phyloP scores from a whole-genome alignment of 2,797 vertebrate species.

The Sebastes vulpes region DNA sequence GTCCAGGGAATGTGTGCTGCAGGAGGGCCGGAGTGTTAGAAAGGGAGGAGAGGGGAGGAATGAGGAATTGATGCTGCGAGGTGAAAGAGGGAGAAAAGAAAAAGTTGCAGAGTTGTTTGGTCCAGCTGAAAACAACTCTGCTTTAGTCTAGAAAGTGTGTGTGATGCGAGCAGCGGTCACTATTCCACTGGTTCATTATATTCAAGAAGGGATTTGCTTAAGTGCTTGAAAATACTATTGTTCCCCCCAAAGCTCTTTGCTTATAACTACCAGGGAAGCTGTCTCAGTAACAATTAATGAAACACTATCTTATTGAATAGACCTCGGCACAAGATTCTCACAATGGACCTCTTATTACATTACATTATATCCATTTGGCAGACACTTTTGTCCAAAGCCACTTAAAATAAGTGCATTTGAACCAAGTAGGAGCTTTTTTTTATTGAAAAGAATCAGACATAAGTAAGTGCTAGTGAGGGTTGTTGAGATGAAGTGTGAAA shows the following conservation, averaged over 20 bases:
- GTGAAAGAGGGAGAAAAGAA: conserved; percentile 16
- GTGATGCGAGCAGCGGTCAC: background rate
- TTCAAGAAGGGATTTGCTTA: background rate
- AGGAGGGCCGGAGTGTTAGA: conserved; percentile 37
- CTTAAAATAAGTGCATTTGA: background rate
- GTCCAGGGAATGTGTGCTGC: conserved; percentile 79
- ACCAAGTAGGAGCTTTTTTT: background rate
- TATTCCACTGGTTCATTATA: background rate
- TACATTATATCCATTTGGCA: background rate
- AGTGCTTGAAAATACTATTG: background rate
- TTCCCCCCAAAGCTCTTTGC: background rate
- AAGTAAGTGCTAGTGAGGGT: background rate
- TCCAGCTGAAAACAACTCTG: conserved; percentile 11
- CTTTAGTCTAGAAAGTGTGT: background rate
- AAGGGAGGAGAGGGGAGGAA: conserved; percentile 7
- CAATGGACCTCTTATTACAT: background rate
- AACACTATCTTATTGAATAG: background rate
- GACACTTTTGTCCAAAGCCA: background rate
- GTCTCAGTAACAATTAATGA: background rate
- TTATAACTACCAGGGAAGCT: background rate
- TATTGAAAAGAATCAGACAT: background rate
- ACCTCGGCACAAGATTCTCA: background rate
- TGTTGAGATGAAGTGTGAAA: background rate
- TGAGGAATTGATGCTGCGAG: conserved; percentile 38
- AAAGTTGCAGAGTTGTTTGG: conserved; percentile 34